These are phyloP conservation scores for Drosophila melanocephala DNA, from an alignment of 2,888 invertebrate species.

Conservation along the genomic window DNA sequence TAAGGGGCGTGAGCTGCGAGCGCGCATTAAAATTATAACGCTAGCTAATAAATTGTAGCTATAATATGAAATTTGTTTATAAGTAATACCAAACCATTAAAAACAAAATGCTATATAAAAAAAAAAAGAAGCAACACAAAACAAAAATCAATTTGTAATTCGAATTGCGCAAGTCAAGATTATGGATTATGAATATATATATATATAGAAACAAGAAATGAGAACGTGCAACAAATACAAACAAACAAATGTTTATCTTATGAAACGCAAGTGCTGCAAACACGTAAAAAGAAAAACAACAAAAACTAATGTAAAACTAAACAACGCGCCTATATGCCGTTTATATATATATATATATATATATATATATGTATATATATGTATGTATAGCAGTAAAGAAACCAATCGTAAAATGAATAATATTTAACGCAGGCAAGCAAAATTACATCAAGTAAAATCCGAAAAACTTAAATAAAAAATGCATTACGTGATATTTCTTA, in stretches of 20 bases:
- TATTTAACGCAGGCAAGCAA: constrained; percentile 46
- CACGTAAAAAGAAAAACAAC: constrained; percentile 33
- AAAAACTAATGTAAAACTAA: constrained; percentile 50
- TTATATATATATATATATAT: constrained; percentile 11
- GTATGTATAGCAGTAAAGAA: constrained; percentile 27
- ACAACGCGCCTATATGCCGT: constrained; percentile 38
- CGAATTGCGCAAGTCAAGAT: constrained; percentile 63
- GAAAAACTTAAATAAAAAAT: constrained; percentile 70
- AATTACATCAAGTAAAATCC: constrained; percentile 37
- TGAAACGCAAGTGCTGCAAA: constrained; percentile 47
- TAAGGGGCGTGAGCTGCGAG: constrained; percentile 58
- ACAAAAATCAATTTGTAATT: constrained; percentile 32
- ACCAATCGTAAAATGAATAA: constrained; percentile 35
- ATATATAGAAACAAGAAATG: constrained; percentile 20
- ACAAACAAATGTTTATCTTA: constrained; percentile 63
- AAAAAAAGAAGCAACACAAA: constrained; percentile 25
- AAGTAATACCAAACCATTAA: constrained; percentile 77
- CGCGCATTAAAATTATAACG: constrained; percentile 69
- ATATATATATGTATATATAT: background rate
- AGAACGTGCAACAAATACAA: constrained; percentile 34
- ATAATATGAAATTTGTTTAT: constrained; percentile 80
- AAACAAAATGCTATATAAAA: constrained; percentile 43
- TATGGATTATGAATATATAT: constrained; percentile 10
- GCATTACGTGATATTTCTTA: constrained; percentile 81
- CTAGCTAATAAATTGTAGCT: constrained; percentile 81